Percentiles rank a stretch among this genome's conserved stretches.
These are phyloP conservation scores for Tursiops truncatus DNA, from an alignment of 2,113 vertebrate species.

Conservation along the genomic window DNA sequence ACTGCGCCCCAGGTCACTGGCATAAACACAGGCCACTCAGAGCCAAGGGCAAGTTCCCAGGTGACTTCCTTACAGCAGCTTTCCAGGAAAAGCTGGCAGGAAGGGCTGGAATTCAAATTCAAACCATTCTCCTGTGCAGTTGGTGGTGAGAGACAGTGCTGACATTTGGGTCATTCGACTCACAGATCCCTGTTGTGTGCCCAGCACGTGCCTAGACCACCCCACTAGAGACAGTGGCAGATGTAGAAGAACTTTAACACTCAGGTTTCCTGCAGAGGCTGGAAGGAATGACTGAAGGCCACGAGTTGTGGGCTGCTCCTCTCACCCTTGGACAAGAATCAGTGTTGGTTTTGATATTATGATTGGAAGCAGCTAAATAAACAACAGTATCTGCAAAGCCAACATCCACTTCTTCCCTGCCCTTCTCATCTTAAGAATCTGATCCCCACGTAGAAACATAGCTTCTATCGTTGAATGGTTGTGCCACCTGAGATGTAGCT, in stretches of 20 bases:
- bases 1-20: background rate
- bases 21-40: background rate
- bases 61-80: background rate
- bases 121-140: background rate
- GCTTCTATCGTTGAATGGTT: slow-evolving; percentile 41
- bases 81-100: background rate
- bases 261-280: background rate
- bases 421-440: slow-evolving; percentile 15
- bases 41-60: background rate
- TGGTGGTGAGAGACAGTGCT: background rate
- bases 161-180: background rate
- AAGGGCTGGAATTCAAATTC: slow-evolving; percentile 1
- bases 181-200: background rate
- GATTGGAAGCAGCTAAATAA: background rate
- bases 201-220: background rate
- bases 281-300: background rate
- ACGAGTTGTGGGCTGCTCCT: background rate
- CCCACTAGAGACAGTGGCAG: background rate
- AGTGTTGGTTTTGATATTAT: background rate
- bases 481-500: slow-evolving; percentile 63
- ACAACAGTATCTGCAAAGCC: background rate
- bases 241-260: background rate
- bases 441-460: slow-evolving; percentile 42
- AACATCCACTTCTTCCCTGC: background rate
- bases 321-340: background rate